These are phyloP conservation scores for Synanthedon formicaeformis DNA, from an alignment of 2,888 invertebrate species.

Conservation along the genomic window DNA sequence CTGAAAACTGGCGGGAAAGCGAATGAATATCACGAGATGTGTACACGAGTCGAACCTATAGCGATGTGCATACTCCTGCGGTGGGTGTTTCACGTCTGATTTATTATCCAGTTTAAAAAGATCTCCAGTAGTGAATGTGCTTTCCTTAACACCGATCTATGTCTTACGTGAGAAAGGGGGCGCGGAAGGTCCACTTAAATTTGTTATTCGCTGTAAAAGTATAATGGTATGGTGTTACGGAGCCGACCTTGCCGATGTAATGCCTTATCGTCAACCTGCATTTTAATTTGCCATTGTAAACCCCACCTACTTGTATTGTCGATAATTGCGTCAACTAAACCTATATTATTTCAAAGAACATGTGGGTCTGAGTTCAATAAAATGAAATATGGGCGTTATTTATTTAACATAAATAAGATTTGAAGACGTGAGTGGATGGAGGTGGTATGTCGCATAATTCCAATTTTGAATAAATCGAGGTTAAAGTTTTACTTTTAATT, in stretches of 20 bases:
- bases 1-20: not conserved
- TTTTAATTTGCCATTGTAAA: conserved; percentile 1
- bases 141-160: not conserved
- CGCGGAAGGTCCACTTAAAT: not conserved
- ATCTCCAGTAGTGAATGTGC: not conserved
- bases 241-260: conserved; percentile 20
- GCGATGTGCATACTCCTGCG: conserved; percentile 1
- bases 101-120: not conserved
- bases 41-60: conserved; percentile 16
- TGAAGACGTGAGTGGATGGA: too few species aligned
- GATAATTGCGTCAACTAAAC: too few species aligned
- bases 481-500: too few species aligned
- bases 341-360: too few species aligned
- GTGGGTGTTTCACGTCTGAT: not conserved
- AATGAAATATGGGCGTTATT: too few species aligned
- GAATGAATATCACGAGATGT: conserved; percentile 18
- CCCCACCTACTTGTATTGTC: too few species aligned
- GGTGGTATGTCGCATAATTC: too few species aligned
- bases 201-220: not conserved
- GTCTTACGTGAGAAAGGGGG: not conserved
- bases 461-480: too few species aligned
- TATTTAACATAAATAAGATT: too few species aligned
- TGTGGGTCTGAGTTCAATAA: too few species aligned
- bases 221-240: not conserved
- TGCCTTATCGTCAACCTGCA: conserved; percentile 9